Conservation (phyloP, 2,113 vertebrate species). For the Mandrillus leucophaeus region DNA sequence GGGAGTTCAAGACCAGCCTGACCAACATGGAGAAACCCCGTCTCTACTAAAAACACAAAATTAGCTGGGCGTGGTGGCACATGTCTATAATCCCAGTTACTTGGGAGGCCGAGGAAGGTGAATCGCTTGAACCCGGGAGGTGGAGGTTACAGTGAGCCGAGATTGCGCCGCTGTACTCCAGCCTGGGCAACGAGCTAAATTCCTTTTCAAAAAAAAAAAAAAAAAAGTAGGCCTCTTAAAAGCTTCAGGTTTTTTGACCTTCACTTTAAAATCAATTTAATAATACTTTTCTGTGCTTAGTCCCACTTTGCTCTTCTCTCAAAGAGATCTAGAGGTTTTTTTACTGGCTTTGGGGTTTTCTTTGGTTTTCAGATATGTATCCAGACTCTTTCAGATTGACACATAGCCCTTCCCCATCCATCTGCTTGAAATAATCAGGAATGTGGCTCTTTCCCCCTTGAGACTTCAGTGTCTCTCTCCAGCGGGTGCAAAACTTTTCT, state of each 20-base stretch:
- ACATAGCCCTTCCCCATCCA: background rate
- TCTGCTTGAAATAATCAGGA: background rate
- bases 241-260: background rate
- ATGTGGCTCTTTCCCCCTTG: background rate
- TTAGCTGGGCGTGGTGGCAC: too few species aligned
- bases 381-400: background rate
- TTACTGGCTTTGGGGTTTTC: background rate
- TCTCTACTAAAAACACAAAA: too few species aligned
- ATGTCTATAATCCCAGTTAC: too few species aligned
- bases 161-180: background rate
- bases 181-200: background rate
- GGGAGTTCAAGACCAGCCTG: too few species aligned
- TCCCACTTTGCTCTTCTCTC: background rate
- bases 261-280: background rate
- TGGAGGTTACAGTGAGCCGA: background rate
- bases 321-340: background rate
- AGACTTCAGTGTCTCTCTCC: background rate
- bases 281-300: background rate
- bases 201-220: too few species aligned
- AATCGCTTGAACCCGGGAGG: background rate
- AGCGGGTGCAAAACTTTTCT: background rate
- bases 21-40: too few species aligned
- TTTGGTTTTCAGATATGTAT: background rate
- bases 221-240: background rate
- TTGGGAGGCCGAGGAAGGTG: too few species aligned